phyloP scores from a whole-genome alignment of 2,797 vertebrate species.

The Chromobotia macracanthus region DNA sequence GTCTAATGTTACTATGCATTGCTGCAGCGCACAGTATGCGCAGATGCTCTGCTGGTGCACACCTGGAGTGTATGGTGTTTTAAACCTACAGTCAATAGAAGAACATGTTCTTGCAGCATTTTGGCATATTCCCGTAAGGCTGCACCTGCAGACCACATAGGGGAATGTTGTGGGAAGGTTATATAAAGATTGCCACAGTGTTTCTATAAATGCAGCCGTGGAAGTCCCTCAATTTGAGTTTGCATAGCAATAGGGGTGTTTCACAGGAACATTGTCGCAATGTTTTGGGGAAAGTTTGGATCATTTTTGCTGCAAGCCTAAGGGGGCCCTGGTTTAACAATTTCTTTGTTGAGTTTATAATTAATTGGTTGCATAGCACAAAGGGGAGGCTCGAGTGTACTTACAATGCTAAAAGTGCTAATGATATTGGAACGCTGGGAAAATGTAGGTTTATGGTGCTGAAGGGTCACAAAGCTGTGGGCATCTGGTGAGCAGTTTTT shows the following conservation, averaged over 20 bases:
- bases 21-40: background rate
- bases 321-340: conserved; percentile 9
- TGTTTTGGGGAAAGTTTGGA: conserved; percentile 29
- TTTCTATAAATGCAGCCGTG: background rate
- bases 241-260: conserved; percentile 30
- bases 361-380: conserved; percentile 43
- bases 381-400: conserved; percentile 16
- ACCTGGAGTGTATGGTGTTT: background rate
- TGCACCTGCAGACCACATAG: background rate
- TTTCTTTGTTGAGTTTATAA: conserved; percentile 15
- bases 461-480: conserved; percentile 1
- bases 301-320: conserved; percentile 34
- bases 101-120: conserved; percentile 15
- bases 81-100: background rate
- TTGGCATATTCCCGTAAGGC: conserved; percentile 10
- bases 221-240: conserved; percentile 22
- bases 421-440: conserved; percentile 33
- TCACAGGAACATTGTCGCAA: conserved; percentile 6
- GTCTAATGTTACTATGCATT: background rate
- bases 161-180: conserved; percentile 18
- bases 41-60: conserved; percentile 9
- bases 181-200: conserved; percentile 23
- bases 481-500: background rate
- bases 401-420: conserved; percentile 6
- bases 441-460: conserved; percentile 6